A percentile compares a stretch with the other conserved stretches of the same genome.
phyloP scores from a whole-genome alignment of 2,113 vertebrate genomes.

The Capreolus pygargus region DNA sequence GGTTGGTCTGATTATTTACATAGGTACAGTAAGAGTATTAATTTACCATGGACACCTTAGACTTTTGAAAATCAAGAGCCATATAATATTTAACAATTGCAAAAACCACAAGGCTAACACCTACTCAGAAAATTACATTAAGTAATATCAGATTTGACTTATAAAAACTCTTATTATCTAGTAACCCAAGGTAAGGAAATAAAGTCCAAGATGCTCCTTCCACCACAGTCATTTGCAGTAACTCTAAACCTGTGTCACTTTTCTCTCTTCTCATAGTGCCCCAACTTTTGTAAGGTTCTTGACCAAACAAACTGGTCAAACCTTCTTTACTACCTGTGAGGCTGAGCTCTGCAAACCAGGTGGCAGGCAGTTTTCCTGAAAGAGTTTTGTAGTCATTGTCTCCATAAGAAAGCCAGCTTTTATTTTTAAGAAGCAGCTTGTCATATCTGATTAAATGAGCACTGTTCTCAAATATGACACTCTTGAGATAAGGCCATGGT shows the following conservation, averaged over 20 bases:
- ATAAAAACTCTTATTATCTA: neutral
- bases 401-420: neutral
- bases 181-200: neutral
- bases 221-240: neutral
- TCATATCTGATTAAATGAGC: neutral
- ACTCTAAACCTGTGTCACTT: neutral
- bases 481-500: neutral
- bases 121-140: neutral
- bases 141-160: neutral
- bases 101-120: neutral
- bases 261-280: neutral
- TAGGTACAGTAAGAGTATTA: neutral
- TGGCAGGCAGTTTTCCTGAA: neutral
- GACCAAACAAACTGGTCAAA: neutral
- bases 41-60: neutral
- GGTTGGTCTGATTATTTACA: neutral
- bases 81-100: neutral
- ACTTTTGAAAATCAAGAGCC: neutral
- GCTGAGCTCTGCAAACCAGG: neutral
- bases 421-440: conserved; percentile 16
- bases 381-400: neutral
- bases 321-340: neutral
- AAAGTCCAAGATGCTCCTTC: neutral
- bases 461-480: conserved; percentile 4
- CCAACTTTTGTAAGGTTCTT: neutral